Base-by-base conservation (phyloP, 2,888 invertebrate species). In the Eulithis testata region DNA sequence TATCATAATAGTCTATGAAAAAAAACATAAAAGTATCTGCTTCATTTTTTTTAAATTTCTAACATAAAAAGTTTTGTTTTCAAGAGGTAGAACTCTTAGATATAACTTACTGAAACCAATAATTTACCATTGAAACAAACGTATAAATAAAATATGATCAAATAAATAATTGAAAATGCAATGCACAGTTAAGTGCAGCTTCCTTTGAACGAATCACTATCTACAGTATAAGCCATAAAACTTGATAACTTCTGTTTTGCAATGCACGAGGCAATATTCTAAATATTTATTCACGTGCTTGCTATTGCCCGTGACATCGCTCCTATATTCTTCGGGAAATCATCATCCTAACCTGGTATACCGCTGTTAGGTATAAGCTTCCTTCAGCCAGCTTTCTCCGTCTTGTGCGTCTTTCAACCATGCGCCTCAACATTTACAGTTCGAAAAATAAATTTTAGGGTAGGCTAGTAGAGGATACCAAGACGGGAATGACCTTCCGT, bases 251-350 rank as follows among this genome's bases (percentile, higher is more conserved):
- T 63, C 61, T 70, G 63, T 60, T 63, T 63, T 61, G 69, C 68
- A 63, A 66, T 65, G 59, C 62, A 66, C 59, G 58, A 55, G 66
- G 64, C 64, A 69, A 67, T 70, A 67, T 64, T 65, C 67, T 64
- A 72, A 72, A 72, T 72, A 72, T 70, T 70, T 72, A 72, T 62
- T 57, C 21, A 31, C 7, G 43, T 11, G 49, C 31, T 55, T 4
- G 52, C 44, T 0, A 31, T 21, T 40, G 52, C 12, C 6, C 57
- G 37, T 27, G 52, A 37, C 40, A 57, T 58, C 27, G 11, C 44
- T 62, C 9, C 2, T 14, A 14, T 40, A n/a, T 40, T 60, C 11
- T 9, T 49, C 3, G 40, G 40, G 8, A 9, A 5, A 5, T 31
- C 4, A 6, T 31, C 6, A 6, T 31, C 21, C n/a, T n/a, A n/a